Evolutionary conservation across 2,797 vertebrate genomes (phyloP).

Genomic region (Sebastes cheni): DNA sequence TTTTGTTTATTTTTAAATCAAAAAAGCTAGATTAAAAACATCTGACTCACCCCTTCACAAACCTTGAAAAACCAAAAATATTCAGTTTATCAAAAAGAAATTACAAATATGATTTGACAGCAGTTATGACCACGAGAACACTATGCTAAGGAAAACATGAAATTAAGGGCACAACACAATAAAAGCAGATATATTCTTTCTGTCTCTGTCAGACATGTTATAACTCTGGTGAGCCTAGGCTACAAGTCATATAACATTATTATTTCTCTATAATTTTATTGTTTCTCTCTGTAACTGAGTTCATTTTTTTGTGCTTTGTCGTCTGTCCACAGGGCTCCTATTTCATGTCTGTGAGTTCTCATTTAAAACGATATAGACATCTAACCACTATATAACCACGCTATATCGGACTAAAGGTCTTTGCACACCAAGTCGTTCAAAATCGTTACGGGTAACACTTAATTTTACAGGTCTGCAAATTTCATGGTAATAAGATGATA

Average conservation of each 20-base stretch:
- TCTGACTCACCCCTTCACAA: constrained; percentile 43
- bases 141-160: constrained; percentile 56
- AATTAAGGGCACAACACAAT: constrained; percentile 51
- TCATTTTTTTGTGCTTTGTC: constrained; percentile 61
- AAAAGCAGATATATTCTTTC: constrained; percentile 62
- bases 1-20: constrained; percentile 75
- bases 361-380: constrained; percentile 32
- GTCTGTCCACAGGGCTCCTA: constrained; percentile 39
- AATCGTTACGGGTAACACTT: too few relatives aligned
- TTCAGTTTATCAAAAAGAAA: constrained; percentile 60
- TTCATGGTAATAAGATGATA: too few relatives aligned
- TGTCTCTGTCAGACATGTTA: constrained; percentile 42
- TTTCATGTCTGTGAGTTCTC: constrained; percentile 21
- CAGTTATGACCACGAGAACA: constrained; percentile 71
- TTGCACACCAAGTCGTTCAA: too few relatives aligned
- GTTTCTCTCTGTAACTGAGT: constrained; percentile 49
- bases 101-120: constrained; percentile 72
- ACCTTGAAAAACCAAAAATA: constrained; percentile 46
- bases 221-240: constrained; percentile 46
- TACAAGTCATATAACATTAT: constrained; percentile 38
- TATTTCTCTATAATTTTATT: constrained; percentile 33
- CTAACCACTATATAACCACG: not conserved
- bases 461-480: too few relatives aligned
- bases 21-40: constrained; percentile 55
- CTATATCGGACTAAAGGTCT: not conserved